Percentiles rank a stretch among this genome's conserved stretches.
phyloP scores from a whole-genome alignment of 2,888 invertebrate species.

The Ectobius pallidus region DNA sequence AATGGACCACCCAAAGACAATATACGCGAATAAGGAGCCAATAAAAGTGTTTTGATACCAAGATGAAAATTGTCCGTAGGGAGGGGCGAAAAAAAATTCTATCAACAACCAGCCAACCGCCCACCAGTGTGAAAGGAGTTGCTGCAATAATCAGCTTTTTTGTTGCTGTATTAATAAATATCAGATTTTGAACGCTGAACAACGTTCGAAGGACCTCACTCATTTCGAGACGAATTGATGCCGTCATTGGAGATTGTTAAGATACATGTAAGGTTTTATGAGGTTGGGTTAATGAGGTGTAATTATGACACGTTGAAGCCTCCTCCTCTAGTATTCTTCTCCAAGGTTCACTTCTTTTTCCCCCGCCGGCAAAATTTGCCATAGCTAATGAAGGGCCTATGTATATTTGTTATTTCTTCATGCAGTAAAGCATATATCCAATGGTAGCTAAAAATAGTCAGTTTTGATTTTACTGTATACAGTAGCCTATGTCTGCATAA shows the following conservation, averaged over 20 bases:
- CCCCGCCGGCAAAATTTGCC: constrained; percentile 1
- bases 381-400: constrained; percentile 11
- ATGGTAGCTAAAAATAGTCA: too few species aligned
- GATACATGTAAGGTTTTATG: too few species aligned
- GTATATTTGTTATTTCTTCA: not conserved
- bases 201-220: not conserved
- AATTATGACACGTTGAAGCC: not conserved
- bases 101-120: constrained; percentile 1
- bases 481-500: too few species aligned
- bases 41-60: constrained; percentile 19
- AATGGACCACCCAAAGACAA: constrained; percentile 27
- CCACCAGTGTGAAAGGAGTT: not conserved
- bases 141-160: too few species aligned
- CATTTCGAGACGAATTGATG: constrained; percentile 4
- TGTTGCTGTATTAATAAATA: not conserved
- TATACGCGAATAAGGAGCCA: constrained; percentile 4
- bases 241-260: not conserved
- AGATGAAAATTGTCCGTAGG: constrained; percentile 6
- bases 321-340: not conserved
- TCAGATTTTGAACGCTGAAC: not conserved
- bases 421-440: too few species aligned
- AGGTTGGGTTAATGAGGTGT: constrained; percentile 2
- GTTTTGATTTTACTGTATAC: too few species aligned
- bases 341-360: not conserved
- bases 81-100: not conserved